These are phyloP conservation scores for Pasiphila rectangulata DNA, from an alignment of 2,888 invertebrate species.

Conservation along the genomic window DNA sequence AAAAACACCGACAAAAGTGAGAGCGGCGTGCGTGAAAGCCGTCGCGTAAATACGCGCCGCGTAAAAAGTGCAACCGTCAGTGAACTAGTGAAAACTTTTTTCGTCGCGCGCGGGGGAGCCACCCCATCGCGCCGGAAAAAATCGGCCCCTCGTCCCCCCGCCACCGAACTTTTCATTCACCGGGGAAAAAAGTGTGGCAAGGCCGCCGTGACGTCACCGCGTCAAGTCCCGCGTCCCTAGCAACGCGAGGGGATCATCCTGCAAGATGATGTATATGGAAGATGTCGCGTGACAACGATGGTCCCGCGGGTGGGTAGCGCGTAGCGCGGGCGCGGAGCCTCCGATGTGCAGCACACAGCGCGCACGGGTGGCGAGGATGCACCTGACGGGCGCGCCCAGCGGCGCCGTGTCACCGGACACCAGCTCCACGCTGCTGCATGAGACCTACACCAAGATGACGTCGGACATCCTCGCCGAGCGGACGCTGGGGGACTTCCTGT, in stretches of 20 bases:
- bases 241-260: slow-evolving; percentile 51
- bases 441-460: slow-evolving; percentile 93
- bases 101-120: slow-evolving; percentile 70
- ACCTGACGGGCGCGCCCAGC: slow-evolving; percentile 73
- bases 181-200: slow-evolving; percentile 81
- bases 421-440: slow-evolving; percentile 86
- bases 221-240: slow-evolving; percentile 78
- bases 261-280: slow-evolving; percentile 45
- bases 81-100: slow-evolving; percentile 80
- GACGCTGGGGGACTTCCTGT: slow-evolving; percentile 91
- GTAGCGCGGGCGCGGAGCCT: slow-evolving; percentile 60
- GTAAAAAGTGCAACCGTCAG: slow-evolving; percentile 78
- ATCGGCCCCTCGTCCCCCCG: slow-evolving; percentile 74
- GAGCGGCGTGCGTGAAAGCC: slow-evolving; percentile 62
- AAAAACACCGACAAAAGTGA: slow-evolving; percentile 52
- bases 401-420: slow-evolving; percentile 86
- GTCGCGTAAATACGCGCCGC: slow-evolving; percentile 71
- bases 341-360: slow-evolving; percentile 78
- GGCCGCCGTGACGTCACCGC: slow-evolving; percentile 79
- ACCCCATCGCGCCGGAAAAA: slow-evolving; percentile 75
- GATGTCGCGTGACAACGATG: slow-evolving; percentile 47
- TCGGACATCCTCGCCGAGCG: slow-evolving; percentile 94
- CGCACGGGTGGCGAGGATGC: slow-evolving; percentile 76
- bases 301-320: slow-evolving; percentile 54
- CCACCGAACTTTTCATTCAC: slow-evolving; percentile 84